A percentile compares a stretch with the other conserved stretches of the same genome.
Evolutionary conservation across 1,140 invertebrate genomes (phyloP).

Genomic region (Ylistrum balloti): DNA sequence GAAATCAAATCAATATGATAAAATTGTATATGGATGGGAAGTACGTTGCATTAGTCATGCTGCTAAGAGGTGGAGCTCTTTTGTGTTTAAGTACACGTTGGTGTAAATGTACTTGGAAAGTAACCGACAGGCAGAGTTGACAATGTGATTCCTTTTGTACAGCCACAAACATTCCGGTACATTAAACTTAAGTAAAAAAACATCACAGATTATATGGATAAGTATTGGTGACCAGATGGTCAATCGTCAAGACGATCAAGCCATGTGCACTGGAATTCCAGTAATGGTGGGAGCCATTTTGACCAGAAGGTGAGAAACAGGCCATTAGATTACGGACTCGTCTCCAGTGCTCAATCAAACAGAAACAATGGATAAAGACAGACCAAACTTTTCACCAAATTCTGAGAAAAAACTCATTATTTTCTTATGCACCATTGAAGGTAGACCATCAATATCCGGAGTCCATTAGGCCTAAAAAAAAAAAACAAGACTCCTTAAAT

Average conservation of each 20-base stretch:
- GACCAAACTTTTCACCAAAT: background rate
- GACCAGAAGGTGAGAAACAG: constrained; percentile 10
- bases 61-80: constrained; percentile 12
- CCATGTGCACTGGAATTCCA: constrained; percentile 13
- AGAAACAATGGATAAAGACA: background rate
- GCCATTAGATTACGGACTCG: background rate
- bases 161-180: background rate
- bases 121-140: background rate
- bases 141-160: background rate
- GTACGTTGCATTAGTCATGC: background rate
- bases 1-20: background rate
- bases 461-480: background rate
- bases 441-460: background rate
- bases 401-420: background rate
- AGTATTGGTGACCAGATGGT: background rate
- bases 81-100: background rate
- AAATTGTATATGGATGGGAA: background rate
- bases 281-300: constrained; percentile 32
- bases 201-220: background rate
- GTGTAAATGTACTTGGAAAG: constrained; percentile 7
- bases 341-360: background rate
- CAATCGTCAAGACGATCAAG: background rate
- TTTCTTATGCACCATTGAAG: constrained; percentile 10
- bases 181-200: constrained; percentile 5
- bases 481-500: background rate